phyloP scores from a whole-genome alignment of 2,113 vertebrate genomes.

The Hippopotamus amphibius region DNA sequence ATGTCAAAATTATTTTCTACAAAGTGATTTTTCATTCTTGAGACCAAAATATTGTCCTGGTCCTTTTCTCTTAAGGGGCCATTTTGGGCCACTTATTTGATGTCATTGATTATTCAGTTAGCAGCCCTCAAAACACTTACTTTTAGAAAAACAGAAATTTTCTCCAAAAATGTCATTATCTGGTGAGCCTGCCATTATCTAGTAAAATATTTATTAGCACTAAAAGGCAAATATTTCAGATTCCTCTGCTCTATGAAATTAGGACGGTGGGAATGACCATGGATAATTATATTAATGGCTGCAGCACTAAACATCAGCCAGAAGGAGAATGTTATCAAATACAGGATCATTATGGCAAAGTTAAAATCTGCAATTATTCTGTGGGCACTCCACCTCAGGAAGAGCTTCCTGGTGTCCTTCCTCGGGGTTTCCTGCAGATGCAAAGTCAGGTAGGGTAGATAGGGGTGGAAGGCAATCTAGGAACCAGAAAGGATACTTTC shows the following conservation, averaged over 20 bases:
- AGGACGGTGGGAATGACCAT: neutral
- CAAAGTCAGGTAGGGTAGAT: neutral
- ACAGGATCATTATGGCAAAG: neutral
- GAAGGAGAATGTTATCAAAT: neutral
- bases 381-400: neutral
- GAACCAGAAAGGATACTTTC: neutral
- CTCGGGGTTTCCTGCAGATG: neutral
- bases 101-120: neutral
- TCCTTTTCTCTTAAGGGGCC: neutral
- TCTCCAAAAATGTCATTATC: slow-evolving; percentile 32
- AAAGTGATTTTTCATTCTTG: slow-evolving; percentile 31
- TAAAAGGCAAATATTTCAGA: neutral
- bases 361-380: neutral
- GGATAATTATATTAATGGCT: neutral
- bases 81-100: slow-evolving; percentile 2
- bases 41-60: slow-evolving; percentile 2
- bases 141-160: neutral
- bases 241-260: neutral
- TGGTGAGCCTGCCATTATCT: neutral
- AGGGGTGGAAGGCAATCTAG: neutral
- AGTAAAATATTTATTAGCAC: slow-evolving; percentile 46
- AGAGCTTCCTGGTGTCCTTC: neutral
- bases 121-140: neutral
- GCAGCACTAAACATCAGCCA: neutral
- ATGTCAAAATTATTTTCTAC: slow-evolving; percentile 38